phyloP scores from a whole-genome alignment of 2,113 vertebrate species.

The Heteronetta atricapilla region DNA sequence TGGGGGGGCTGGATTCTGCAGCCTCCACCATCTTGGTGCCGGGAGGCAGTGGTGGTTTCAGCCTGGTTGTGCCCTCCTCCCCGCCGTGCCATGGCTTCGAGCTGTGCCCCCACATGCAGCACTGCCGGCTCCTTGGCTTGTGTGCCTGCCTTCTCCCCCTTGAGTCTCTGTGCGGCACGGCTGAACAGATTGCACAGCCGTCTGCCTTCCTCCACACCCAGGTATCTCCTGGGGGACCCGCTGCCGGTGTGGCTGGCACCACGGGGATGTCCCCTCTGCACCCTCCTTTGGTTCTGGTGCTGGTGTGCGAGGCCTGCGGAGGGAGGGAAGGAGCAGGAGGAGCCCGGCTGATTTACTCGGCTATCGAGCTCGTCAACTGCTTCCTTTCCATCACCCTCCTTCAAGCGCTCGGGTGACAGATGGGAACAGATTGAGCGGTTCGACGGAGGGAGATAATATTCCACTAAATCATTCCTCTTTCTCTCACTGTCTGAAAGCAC shows the following conservation, averaged over 20 bases:
- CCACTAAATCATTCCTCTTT: slow-evolving; percentile 57
- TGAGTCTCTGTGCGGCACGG: background rate
- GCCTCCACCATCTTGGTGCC: background rate
- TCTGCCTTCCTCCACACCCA: background rate
- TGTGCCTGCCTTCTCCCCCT: background rate
- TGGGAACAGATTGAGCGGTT: slow-evolving; percentile 64
- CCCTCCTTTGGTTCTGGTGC: rapidly evolving
- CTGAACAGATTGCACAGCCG: background rate
- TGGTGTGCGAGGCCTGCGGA: background rate
- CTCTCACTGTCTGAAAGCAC: slow-evolving; percentile 45
- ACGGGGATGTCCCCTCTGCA: background rate
- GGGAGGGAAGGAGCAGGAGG: background rate
- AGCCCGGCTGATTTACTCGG: slow-evolving; percentile 28
- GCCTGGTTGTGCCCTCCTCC: background rate
- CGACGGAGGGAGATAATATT: slow-evolving; percentile 61
- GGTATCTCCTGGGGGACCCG: background rate
- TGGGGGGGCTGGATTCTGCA: background rate
- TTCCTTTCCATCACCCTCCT: slow-evolving; percentile 57
- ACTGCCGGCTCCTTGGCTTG: background rate
- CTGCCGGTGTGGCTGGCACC: rapidly evolving
- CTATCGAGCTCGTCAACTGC: background rate
- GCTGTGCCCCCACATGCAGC: background rate
- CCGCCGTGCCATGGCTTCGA: background rate
- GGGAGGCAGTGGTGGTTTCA: background rate
- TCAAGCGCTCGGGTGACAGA: slow-evolving; percentile 40